Evolutionary conservation across 2,113 vertebrate genomes (phyloP), one percentile per base, ranked within the genome.

Genomic region (Salvator merianae): DNA sequence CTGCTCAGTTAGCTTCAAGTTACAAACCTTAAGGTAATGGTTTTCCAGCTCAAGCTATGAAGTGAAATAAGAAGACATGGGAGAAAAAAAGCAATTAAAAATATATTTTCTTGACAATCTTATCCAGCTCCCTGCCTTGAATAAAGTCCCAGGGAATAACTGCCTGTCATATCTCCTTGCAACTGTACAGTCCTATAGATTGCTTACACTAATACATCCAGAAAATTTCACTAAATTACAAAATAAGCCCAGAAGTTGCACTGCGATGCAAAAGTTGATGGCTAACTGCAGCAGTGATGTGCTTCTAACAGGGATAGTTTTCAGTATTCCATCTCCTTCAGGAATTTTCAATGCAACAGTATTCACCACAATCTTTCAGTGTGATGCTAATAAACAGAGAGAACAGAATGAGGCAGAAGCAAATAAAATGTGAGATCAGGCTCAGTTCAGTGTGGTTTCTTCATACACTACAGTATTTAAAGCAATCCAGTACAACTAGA

Each of bases 21-120:
- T 99, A 68, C 92, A 95, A 87, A 88, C 93, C 94, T 97, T 98
- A 91, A 99, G 90, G 84, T 96, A 96, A 89, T 97, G 97, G 95
- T 98, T 99, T 94, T 99, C 98, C 53, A 96, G 92, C 92, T 99
- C 98, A 93, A 99, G 97, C 98, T 99, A 88, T 26, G 47, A 89
- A 90, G 90, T 59, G 87, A 88, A 59, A 91, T 91, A 55, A 88
- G 86, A 6, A 89, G 83, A 90, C 85, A 71, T 43, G 66, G 43
- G 9, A 26, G 2, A 36, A 91, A 88, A 90, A 68, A 34, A 68
- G 90, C 73, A 59, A 85, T 5, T 30, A 34, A 70, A 85, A 78
- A 47, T 1, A 34, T 9, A 24, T 36, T 83, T 84, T 30, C n/a
- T 66, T 47, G 13, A 65, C 84, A 55, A 82, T 69, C 4, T 36